Evolutionary conservation across 30 jellyfish, hydroid and myxozoan genomes (phyloP), one percentile per base, ranked within the genome.

Genomic region (Catostylus mosaicus): DNA sequence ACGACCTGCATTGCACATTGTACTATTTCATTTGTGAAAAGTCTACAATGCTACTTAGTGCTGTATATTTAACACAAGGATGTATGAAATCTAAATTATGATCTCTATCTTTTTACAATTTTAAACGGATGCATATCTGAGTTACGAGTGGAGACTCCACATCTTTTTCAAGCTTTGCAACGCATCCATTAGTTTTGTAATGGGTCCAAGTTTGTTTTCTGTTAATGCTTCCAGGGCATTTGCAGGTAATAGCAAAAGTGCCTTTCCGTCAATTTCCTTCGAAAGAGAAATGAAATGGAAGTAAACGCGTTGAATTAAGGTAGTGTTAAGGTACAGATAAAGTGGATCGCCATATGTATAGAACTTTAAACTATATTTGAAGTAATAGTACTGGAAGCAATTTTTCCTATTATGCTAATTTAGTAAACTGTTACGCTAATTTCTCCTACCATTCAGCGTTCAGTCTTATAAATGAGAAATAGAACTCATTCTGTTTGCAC

Each of bases 231-330:
- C 99, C 77, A 93, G 90, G 22, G 96, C 99, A 59, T 93, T 86
- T 54, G 95, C 85, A 1, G 99, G 95, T 5, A 93, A 70, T 51
- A 93, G 78, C 20, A 93, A 73, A 46, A 93, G 73, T 26, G 99
- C 99, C 73, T 93, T 93, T 64, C 99, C 99, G 67, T 93, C 99
- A 30, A 93, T 93, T 51, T 93, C 99, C 99, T 92, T 52, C 61
- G 60, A 79, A 33, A 54, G 33, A n/a, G 3, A 52, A 52, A 52
- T 20, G 29, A 10, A 52, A 52, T 7, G 67, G 30, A 52, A 20
- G 30, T 20, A 3, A 52, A 52, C 29, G 67, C 56, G 56, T 43
- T 8, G 16, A n/a, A n/a, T n/a, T n/a, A n/a, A n/a, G n/a, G n/a
- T n/a, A n/a, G n/a, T n/a, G n/a, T n/a, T n/a, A n/a, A n/a, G n/a